phyloP scores from a whole-genome alignment of 2,113 vertebrate species.

The Equus quagga region DNA sequence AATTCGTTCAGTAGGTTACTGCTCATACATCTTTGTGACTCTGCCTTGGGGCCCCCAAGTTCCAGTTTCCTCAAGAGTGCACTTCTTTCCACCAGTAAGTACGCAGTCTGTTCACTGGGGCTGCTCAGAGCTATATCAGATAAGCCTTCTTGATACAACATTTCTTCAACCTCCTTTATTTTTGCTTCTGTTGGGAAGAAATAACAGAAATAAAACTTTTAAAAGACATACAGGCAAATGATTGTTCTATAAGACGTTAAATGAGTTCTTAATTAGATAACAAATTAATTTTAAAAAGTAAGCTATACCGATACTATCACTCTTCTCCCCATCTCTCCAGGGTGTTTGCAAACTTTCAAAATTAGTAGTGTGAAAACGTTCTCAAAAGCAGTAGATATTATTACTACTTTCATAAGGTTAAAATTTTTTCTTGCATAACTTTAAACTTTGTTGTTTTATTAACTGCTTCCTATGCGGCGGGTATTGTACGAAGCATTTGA shows the following conservation, averaged over 20 bases:
- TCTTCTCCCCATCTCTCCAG: background rate
- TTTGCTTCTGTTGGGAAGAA: constrained; percentile 88
- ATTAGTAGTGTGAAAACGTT: background rate
- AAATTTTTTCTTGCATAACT: constrained; percentile 7
- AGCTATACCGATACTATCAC: background rate
- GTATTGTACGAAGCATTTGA: background rate
- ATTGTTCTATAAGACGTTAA: background rate
- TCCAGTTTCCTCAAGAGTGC: constrained; percentile 90
- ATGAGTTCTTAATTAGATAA: background rate
- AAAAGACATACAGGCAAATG: constrained; percentile 33
- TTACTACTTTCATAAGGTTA: background rate
- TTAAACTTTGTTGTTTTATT: constrained; percentile 21
- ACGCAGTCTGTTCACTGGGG: constrained; percentile 92
- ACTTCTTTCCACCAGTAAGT: constrained; percentile 91
- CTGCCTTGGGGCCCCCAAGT: constrained; percentile 85
- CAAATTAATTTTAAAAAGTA: constrained; percentile 18
- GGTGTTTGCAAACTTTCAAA: background rate
- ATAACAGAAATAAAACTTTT: constrained; percentile 54
- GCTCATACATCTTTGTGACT: constrained; percentile 80
- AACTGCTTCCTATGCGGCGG: background rate
- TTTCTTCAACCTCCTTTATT: constrained; percentile 92
- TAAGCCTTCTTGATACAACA: constrained; percentile 92
- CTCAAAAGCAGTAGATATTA: background rate
- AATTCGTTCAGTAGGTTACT: constrained; percentile 80
- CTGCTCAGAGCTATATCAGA: constrained; percentile 89